Percentiles rank a stretch among this genome's conserved stretches.
Evolutionary conservation across 2,113 vertebrate species (phyloP).

Genomic region (Calypte anna): DNA sequence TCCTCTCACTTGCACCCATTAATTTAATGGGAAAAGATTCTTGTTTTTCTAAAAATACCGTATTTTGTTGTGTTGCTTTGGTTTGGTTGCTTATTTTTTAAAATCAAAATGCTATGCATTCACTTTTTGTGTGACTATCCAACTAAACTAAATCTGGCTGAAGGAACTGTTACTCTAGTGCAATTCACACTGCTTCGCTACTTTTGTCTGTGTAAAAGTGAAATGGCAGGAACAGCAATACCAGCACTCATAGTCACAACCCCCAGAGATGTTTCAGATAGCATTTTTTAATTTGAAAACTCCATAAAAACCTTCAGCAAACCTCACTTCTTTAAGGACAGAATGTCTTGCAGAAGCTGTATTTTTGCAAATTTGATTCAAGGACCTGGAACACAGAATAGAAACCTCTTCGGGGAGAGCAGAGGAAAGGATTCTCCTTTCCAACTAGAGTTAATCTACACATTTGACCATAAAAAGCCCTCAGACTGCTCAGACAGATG

Average conservation of each 20-base stretch:
- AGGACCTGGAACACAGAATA: neutral
- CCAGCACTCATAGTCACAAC: neutral
- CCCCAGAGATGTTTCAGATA: neutral
- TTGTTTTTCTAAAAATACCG: neutral
- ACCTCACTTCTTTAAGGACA: neutral
- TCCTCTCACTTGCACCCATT: neutral
- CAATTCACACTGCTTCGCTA: neutral
- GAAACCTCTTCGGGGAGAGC: neutral
- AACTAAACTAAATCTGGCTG: neutral
- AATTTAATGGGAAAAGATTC: neutral
- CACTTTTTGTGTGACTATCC: neutral
- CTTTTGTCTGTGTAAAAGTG: neutral
- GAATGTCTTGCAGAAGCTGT: neutral
- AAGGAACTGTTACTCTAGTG: neutral
- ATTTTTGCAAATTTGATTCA: neutral
- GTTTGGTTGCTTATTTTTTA: neutral
- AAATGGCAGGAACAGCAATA: neutral
- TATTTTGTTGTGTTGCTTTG: neutral
- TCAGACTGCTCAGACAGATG: fast-evolving
- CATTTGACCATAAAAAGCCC: neutral
- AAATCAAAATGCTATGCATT: neutral
- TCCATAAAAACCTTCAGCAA: neutral
- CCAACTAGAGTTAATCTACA: neutral
- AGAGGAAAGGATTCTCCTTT: neutral
- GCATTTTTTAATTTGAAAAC: neutral